Evolutionary conservation across 2,797 vertebrate genomes (phyloP), one percentile per base, ranked within the genome.

Genomic region (Ambastaia sidthimunki): DNA sequence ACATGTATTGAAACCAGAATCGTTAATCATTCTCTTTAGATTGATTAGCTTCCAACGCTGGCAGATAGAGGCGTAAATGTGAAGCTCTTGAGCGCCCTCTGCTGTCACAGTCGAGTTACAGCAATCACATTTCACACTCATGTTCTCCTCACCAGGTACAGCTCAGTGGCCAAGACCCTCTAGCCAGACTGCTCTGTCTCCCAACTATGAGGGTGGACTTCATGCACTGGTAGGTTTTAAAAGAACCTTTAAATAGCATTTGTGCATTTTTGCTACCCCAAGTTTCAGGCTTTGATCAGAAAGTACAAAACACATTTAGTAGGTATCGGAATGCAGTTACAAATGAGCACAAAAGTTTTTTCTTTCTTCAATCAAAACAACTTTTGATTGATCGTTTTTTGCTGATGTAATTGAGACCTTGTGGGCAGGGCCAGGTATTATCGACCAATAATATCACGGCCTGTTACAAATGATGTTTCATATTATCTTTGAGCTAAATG

Each of bases 81-180:
- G 41, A 54, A 63, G 84, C 74, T 83, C 85, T 88, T 65, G 75
- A 88, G 89, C 89, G 82, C 91, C 91, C 89, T 87, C 92, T 93
- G 89, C 85, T 93, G 93, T 86, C 12, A 7, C 55, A 82, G 28
- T 70, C 7, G 21, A 78, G 77, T 54, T 82, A 67, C 71, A 79
- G n/a, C 60, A 71, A 31, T 15, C 37, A 34, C n/a, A 3, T 34
- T 73, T 34, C 60, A 50, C 65, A 25, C 44, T 82, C 34, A n/a
- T n/a, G 16, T 71, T 84, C 78, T 85, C 25, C 74, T 66, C 82
- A 89, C 90, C 91, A 96, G 95, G 95, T 91, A 95, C 95, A 52
- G 95, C 97, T 60, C 98, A 99, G 91, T 99, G 98, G 98, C 94
- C 96, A 44, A 95, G 96, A 88, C 93, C 96, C 18, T 93, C 95